Evolutionary conservation across 1,140 invertebrate genomes (phyloP), one percentile per base, ranked within the genome.

Genomic region (Macrosteles quadrilineatus): DNA sequence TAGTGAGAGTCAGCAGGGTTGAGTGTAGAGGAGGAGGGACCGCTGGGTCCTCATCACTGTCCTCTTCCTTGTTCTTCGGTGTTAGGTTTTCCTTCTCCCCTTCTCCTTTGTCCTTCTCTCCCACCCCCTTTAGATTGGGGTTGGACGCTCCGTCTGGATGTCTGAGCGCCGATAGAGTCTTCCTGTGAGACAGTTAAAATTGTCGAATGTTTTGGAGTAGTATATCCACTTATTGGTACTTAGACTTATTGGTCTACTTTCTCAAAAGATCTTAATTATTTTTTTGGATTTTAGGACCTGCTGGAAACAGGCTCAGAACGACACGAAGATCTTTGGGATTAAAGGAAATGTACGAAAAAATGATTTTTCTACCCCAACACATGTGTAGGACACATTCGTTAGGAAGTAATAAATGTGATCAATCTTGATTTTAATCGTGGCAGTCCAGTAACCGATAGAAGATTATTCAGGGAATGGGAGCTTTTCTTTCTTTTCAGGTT

Each of bases 111-210:
- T 87, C 80, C 74, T 87, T 84, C 77, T 85, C 85, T 69, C 75
- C 69, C 32, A 64, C 36, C 23, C 72, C 59, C 64, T 71, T 74
- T 2, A 96, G 83, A 83, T 94, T 94, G 14, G 94, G 92, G 86
- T 95, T 94, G 3, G 94, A 96, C 29, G 94, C 92, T 36, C 93
- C 93, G 77, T 96, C 94, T 0, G 93, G 93, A 82, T 95, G 92
- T 75, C 91, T 84, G 12, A 94, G 80, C 69, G 88, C 88, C 3
- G 91, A 90, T 79, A 93, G 88, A 74, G 89, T 87, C 73, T 80
- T 74, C 30, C 72, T 75, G n/a, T 19, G 14, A 36, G 32, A 70
- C 12, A 27, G 59, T 36, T n/a, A n/a, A n/a, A n/a, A 21, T 50
- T 14, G 40, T 36, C 43, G 4, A 62, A 4, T 36, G 43, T 64